Evolutionary conservation across 2,888 invertebrate genomes (phyloP).

Genomic region (Diarsia mendica): DNA sequence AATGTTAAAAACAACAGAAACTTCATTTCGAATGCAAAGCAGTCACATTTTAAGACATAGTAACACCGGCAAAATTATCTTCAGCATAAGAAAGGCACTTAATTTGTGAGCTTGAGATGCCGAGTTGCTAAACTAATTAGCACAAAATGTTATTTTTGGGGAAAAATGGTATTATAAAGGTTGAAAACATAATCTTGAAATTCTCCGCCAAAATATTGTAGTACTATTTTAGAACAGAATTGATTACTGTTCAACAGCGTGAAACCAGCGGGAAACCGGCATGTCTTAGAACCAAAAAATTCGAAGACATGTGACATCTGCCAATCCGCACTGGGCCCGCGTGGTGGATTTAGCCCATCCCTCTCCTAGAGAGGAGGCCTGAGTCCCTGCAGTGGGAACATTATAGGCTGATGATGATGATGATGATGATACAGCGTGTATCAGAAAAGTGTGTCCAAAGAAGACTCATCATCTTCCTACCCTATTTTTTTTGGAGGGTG

Average conservation of each 20-base stretch:
- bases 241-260: background rate
- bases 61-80: constrained; percentile 42
- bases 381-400: too few species aligned
- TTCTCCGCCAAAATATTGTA: background rate
- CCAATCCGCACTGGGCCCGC: too few species aligned
- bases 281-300: too few species aligned
- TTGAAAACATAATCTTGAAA: constrained; percentile 25
- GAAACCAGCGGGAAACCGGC: too few species aligned
- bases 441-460: too few species aligned
- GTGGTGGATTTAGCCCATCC: too few species aligned
- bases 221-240: background rate
- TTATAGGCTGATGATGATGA: too few species aligned
- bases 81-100: constrained; percentile 37
- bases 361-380: too few species aligned
- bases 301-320: too few species aligned
- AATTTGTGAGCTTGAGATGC: constrained; percentile 45
- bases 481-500: too few species aligned
- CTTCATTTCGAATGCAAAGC: constrained; percentile 30
- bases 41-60: constrained; percentile 32
- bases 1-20: background rate
- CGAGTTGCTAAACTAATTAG: constrained; percentile 55
- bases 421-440: too few species aligned
- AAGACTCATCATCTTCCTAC: too few species aligned
- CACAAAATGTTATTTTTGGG: constrained; percentile 26
- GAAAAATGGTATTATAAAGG: constrained; percentile 30